Evolutionary conservation across 2,113 vertebrate genomes (phyloP).

Genomic region (Pogona vitticeps): DNA sequence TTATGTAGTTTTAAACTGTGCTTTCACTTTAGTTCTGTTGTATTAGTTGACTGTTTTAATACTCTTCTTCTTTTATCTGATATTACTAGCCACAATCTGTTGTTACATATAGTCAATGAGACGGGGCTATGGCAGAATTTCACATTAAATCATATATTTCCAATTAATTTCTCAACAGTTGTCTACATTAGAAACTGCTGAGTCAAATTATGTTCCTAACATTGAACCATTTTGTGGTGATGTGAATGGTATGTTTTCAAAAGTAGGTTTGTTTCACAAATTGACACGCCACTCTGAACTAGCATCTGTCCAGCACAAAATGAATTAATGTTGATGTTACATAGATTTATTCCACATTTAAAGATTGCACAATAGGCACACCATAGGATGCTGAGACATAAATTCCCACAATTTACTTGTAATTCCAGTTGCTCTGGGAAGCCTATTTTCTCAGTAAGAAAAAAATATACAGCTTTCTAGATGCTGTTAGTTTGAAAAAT

Average conservation of each 20-base stretch:
- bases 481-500: constrained; percentile 49
- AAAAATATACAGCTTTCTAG: constrained; percentile 30
- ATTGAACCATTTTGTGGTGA: background rate
- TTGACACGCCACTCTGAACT: background rate
- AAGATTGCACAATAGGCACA: background rate
- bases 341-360: background rate
- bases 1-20: background rate
- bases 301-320: background rate
- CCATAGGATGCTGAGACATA: background rate
- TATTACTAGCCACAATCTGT: background rate
- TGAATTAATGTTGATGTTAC: background rate
- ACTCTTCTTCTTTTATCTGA: background rate
- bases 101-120: background rate
- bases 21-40: background rate
- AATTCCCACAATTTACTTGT: constrained; percentile 35
- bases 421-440: constrained; percentile 24
- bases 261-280: constrained; percentile 6
- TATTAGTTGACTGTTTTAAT: too few species aligned
- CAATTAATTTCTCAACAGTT: background rate
- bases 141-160: background rate
- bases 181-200: background rate
- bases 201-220: constrained; percentile 4
- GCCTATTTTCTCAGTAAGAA: constrained; percentile 36
- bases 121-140: background rate
- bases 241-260: background rate